Evolutionary conservation across 2,113 vertebrate genomes (phyloP), one percentile per base, ranked within the genome.

Genomic region (Acinonyx jubatus): DNA sequence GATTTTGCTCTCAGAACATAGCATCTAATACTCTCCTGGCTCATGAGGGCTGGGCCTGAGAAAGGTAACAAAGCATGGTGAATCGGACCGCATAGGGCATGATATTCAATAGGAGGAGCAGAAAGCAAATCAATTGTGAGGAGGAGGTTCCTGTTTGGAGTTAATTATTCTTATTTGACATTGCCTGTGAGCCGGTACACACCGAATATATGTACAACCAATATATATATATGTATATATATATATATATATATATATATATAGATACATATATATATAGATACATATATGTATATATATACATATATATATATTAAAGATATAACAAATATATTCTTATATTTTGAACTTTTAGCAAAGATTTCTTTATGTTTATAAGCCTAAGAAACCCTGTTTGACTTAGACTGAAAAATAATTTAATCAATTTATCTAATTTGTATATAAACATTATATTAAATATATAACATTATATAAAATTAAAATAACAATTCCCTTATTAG

Each of bases 81-180:
- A 92, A 66, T 81, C 16, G 4, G 41, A 18, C 16, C 0, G 0
- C 11, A 14, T 41, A 76, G n/a, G 61, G 33, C 19, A 66, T 33
- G 27, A 21, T 19, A 82, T 57, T 55, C 25, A 82, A 45, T 38
- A 83, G 57, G 36, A 71, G 29, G 33, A 91, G 31, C 1, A 23
- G 74, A 63, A 48, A 38, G 11, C 25, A 90, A 81, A 91, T 71
- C 57, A 23, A 21, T 25, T 6, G 48, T 50, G 27, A 78, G 29
- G 27, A 78, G 25, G 41, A 76, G 2, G n/a, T 84, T 92, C 16
- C n/a, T 61, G 48, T 50, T 76, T 57, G 36, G 10, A 80, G 29
- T 74, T 88, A 83, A 84, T 84, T 93, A 90, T 50, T 96, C 55
- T 91, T 97, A 80, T 76, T 86, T 63, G 25, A 79, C 68, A 91